phyloP scores from a whole-genome alignment of 2,888 invertebrate species.

The Archaeoteleia sp. region DNA sequence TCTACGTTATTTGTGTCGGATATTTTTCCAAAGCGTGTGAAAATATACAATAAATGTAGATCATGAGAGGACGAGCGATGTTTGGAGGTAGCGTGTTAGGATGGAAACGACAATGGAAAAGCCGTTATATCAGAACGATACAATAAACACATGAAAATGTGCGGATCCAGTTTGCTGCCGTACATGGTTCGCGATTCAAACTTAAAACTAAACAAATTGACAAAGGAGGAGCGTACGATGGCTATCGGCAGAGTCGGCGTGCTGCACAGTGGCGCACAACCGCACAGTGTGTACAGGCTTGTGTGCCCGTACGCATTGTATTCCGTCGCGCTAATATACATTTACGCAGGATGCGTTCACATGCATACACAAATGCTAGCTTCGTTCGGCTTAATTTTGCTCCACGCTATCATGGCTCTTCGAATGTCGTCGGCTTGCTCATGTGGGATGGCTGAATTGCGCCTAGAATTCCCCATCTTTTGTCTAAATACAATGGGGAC shows the following conservation, averaged over 20 bases:
- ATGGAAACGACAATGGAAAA: slow-evolving; percentile 8
- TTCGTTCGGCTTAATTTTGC: slow-evolving; percentile 64
- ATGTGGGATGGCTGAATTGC: slow-evolving; percentile 67
- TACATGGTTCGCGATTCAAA: slow-evolving; percentile 54
- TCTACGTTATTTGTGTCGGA: too few relatives aligned
- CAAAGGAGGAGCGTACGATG: slow-evolving; percentile 59
- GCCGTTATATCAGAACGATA: slow-evolving; percentile 8
- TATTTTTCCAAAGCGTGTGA: too few relatives aligned
- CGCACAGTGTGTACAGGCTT: slow-evolving; percentile 9
- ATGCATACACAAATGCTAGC: slow-evolving; percentile 17
- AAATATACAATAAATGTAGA: not conserved
- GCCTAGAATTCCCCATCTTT: slow-evolving; percentile 69
- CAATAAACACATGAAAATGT: slow-evolving; percentile 14
- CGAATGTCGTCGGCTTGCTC: slow-evolving; percentile 57
- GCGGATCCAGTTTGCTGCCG: slow-evolving; percentile 1
- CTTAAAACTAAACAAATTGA: slow-evolving; percentile 60
- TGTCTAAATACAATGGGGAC: slow-evolving; percentile 69
- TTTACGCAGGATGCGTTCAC: slow-evolving; percentile 8
- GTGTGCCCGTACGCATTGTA: not conserved
- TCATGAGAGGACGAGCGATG: not conserved
- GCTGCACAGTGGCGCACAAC: too few relatives aligned
- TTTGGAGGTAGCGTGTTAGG: not conserved
- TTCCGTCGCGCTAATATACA: slow-evolving; percentile 4
- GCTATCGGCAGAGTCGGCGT: slow-evolving; percentile 38
- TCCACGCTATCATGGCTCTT: slow-evolving; percentile 58